Evolutionary conservation across 2,113 vertebrate species (phyloP), one percentile per base, ranked within the genome.

Genomic region (Albula glossodonta): DNA sequence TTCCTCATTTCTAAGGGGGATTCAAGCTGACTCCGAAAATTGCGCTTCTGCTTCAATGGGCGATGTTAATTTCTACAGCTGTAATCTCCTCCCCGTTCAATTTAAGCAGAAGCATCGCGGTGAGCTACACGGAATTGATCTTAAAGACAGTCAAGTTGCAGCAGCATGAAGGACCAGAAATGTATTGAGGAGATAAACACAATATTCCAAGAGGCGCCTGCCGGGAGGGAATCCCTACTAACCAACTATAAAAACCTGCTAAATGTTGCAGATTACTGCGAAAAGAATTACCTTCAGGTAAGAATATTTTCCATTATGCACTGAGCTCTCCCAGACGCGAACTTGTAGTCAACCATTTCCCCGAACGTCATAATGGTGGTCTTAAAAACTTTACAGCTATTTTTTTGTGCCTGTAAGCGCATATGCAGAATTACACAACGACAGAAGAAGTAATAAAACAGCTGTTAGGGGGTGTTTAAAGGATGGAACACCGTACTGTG

Each of bases 201-300:
- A 86, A 92, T 95, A n/a, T 89, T 95, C 13, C 87, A 93, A 0
- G 94, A 96, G 31, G 95, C 96, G 79, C 96, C 97, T 0, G 74
- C 49, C 0, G 96, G 95, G 10, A 93, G 94, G 5, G 93, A 91
- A 86, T 92, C 94, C 84, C 96, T 99, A 87, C 87, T 89, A 0
- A 94, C 96, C 3, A 97, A 98, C 91, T 95, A 96, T 87, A 83
- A 83, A n/a, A 96, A 97, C 91, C 95, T 99, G 82, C 89, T 89
- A 10, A 86, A 93, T 0, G 96, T 99, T 0, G 96, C 98, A 0
- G 95, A 97, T 2, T 98, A 98, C 93, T 99, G 97, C 41, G 95
- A 96, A 88, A 91, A 90, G 80, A 97, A 94, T 95, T 98, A 98
- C 83, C 6, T 94, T 3, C 91, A 97, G 97, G 97, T 96, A 81